Percentiles rank a stretch among this genome's conserved stretches.
phyloP scores from a whole-genome alignment of 2,888 invertebrate species.

The Elegia similella region DNA sequence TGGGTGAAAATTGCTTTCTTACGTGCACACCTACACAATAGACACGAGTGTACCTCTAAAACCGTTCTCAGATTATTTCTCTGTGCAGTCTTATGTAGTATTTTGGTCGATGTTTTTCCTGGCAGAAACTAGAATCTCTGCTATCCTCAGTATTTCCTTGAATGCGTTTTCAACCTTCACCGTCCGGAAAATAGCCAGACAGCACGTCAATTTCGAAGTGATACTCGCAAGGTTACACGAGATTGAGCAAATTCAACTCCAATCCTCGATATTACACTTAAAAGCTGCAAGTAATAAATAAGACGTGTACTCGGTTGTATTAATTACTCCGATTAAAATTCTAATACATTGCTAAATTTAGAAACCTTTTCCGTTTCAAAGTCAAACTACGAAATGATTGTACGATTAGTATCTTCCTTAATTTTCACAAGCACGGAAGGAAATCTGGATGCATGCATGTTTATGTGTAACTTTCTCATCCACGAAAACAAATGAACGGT shows the following conservation, averaged over 20 bases:
- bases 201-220: constrained; percentile 2
- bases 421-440: background rate
- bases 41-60: background rate
- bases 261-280: background rate
- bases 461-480: too few species aligned
- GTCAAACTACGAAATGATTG: background rate
- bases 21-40: constrained; percentile 4
- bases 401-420: background rate
- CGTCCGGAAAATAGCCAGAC: constrained; percentile 4
- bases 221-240: background rate
- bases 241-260: background rate
- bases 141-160: constrained; percentile 5
- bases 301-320: background rate
- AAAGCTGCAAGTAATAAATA: background rate
- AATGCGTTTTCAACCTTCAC: constrained; percentile 7
- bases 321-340: constrained; percentile 6
- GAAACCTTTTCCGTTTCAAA: constrained; percentile 11
- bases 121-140: background rate
- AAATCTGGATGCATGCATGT: background rate
- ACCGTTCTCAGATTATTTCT: background rate
- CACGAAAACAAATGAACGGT: too few species aligned
- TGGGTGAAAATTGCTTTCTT: constrained; percentile 6
- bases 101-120: background rate
- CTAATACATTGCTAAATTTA: constrained; percentile 7
- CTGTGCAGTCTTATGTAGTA: background rate